Evolutionary conservation across 2,113 vertebrate genomes (phyloP).

Genomic region (Ammospiza caudacuta): DNA sequence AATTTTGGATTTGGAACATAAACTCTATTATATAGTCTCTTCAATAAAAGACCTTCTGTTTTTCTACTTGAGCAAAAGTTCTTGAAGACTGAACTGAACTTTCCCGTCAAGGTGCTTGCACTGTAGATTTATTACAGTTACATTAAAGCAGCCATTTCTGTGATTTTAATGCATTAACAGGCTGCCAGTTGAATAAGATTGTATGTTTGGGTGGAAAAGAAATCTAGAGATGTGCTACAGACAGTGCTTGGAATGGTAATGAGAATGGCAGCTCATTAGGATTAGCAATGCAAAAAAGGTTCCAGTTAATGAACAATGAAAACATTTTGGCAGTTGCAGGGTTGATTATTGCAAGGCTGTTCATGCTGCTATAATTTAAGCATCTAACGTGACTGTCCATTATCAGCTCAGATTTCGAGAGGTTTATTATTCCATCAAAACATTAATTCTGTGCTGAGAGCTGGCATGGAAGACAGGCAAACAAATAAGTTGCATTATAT

Average conservation of each 20-base stretch:
- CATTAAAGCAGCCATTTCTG: neutral
- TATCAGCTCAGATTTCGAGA: constrained; percentile 62
- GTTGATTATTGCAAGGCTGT: constrained; percentile 24
- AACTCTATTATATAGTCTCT: neutral
- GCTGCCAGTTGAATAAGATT: constrained; percentile 27
- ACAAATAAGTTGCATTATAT: neutral
- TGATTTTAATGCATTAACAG: constrained; percentile 20
- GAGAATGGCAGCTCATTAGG: constrained; percentile 51
- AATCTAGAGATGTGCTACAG: constrained; percentile 46
- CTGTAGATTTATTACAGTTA: constrained; percentile 22
- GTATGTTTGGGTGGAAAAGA: constrained; percentile 45
- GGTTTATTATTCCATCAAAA: constrained; percentile 61
- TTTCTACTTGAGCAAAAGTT: constrained; percentile 7
- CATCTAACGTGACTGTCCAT: constrained; percentile 62
- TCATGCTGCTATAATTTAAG: constrained; percentile 19
- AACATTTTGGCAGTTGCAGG: constrained; percentile 56
- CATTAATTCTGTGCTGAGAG: constrained; percentile 15
- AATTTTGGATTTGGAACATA: constrained; percentile 13
- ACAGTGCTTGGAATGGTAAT: constrained; percentile 39
- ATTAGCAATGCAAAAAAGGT: constrained; percentile 69
- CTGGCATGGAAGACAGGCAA: neutral
- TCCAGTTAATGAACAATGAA: constrained; percentile 66
- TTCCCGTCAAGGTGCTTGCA: constrained; percentile 6
- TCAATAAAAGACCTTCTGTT: constrained; percentile 15
- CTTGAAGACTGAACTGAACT: constrained; percentile 11